These are phyloP conservation scores for Drosophila affinis DNA, from an alignment of 2,888 invertebrate species.

Conservation along the genomic window DNA sequence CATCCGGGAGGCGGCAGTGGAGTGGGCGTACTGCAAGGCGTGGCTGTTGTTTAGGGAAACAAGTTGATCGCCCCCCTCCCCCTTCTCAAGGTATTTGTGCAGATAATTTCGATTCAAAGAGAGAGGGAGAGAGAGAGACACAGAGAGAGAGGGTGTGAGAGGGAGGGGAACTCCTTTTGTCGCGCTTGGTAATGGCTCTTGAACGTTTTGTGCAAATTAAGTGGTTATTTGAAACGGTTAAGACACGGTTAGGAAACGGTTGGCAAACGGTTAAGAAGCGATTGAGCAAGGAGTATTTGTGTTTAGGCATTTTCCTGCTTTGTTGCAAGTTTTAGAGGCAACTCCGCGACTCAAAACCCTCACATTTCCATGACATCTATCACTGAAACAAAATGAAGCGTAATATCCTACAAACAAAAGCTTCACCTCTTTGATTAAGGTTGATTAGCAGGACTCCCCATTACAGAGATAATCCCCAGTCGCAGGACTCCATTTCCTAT, in stretches of 20 bases:
- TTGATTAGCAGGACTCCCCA: neutral
- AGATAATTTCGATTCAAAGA: neutral
- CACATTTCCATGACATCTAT: neutral
- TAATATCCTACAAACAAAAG: neutral
- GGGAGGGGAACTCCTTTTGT: neutral
- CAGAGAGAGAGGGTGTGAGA: no score
- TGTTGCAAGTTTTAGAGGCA: no score
- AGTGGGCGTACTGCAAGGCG: neutral
- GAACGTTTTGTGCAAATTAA: neutral
- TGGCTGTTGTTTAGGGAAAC: neutral
- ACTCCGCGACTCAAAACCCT: no score
- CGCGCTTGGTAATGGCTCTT: neutral
- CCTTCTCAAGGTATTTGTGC: neutral
- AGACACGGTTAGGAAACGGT: no score
- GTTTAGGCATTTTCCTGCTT: no score
- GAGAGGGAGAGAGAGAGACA: neutral
- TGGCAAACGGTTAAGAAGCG: no score
- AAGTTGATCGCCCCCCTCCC: neutral
- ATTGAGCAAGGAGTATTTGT: no score
- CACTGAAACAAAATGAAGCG: neutral
- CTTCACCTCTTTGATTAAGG: neutral
- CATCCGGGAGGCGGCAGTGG: neutral
- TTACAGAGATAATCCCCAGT: neutral
- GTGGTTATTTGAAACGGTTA: neutral
- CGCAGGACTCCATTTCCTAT: neutral